These are phyloP conservation scores for Agrotis segetum DNA, from an alignment of 2,888 invertebrate species.

Conservation along the genomic window DNA sequence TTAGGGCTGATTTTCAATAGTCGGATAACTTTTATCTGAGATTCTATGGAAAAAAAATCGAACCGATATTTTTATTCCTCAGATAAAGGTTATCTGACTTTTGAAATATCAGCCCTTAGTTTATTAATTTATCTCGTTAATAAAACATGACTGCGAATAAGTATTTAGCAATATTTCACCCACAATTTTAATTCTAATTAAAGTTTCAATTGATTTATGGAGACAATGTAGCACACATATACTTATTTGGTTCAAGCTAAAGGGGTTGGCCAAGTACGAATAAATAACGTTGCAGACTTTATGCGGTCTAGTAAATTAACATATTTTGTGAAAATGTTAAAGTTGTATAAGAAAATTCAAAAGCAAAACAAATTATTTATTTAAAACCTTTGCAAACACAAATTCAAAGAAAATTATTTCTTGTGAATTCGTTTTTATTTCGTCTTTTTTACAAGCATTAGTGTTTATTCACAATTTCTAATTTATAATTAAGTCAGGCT, in stretches of 20 bases:
- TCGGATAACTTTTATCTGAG: no score
- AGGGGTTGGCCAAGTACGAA: neutral
- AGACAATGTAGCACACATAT: neutral
- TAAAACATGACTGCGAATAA: no score
- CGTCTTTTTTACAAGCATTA: neutral
- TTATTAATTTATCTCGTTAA: no score
- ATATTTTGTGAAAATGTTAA: conserved; percentile 19
- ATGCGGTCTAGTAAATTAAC: conserved; percentile 16
- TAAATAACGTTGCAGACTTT: conserved; percentile 15
- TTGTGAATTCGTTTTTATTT: neutral
- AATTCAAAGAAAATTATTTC: neutral
- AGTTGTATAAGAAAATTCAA: neutral
- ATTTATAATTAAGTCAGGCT: neutral
- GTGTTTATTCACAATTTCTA: neutral
- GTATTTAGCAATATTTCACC: neutral
- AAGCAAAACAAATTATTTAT: neutral
- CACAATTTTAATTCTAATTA: conserved; percentile 23
- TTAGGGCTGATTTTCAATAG: no score
- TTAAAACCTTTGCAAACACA: neutral
- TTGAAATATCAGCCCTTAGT: no score
- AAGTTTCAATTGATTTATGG: conserved; percentile 33
- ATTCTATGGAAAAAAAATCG: no score
- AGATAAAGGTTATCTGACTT: no score
- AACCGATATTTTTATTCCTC: no score
- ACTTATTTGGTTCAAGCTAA: neutral